A percentile compares a stretch with the other conserved stretches of the same genome.
phyloP scores from a whole-genome alignment of 2,113 vertebrate genomes.

The Silurus asotus region DNA sequence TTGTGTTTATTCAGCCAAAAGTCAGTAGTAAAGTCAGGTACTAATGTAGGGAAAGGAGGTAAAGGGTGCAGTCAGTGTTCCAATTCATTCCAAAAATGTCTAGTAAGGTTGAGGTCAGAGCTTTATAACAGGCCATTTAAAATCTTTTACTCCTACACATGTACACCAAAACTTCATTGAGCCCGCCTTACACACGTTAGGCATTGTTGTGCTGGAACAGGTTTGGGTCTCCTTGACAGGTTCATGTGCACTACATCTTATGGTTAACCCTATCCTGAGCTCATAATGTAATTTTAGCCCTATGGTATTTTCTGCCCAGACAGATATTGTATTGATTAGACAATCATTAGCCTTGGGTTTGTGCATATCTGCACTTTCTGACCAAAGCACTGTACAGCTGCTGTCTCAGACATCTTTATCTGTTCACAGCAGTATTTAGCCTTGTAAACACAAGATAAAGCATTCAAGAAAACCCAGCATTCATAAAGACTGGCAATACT shows the following conservation, averaged over 20 bases:
- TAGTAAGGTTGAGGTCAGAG: too few species aligned
- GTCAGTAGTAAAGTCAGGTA: too few species aligned
- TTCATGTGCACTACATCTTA: neutral
- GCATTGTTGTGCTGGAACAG: neutral
- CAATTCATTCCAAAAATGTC: too few species aligned
- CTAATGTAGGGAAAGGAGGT: too few species aligned
- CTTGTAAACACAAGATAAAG: conserved; percentile 14
- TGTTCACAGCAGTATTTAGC: conserved; percentile 32
- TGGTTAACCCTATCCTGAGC: neutral
- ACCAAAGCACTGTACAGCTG: neutral
- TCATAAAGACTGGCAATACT: neutral
- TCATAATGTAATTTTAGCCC: conserved; percentile 24
- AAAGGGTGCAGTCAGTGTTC: too few species aligned
- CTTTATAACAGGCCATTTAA: too few species aligned
- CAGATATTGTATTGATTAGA: conserved; percentile 24
- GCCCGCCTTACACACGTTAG: neutral
- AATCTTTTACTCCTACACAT: too few species aligned
- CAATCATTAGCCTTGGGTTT: conserved; percentile 10
- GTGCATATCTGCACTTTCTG: conserved; percentile 41
- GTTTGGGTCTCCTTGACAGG: too few species aligned
- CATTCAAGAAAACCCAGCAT: conserved; percentile 15
- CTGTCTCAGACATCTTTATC: conserved; percentile 19
- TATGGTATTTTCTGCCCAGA: neutral
- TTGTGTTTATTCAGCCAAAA: too few species aligned
- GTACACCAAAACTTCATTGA: too few species aligned